phyloP scores from a whole-genome alignment of 2,113 vertebrate genomes.

The Spheniscus mendiculus region DNA sequence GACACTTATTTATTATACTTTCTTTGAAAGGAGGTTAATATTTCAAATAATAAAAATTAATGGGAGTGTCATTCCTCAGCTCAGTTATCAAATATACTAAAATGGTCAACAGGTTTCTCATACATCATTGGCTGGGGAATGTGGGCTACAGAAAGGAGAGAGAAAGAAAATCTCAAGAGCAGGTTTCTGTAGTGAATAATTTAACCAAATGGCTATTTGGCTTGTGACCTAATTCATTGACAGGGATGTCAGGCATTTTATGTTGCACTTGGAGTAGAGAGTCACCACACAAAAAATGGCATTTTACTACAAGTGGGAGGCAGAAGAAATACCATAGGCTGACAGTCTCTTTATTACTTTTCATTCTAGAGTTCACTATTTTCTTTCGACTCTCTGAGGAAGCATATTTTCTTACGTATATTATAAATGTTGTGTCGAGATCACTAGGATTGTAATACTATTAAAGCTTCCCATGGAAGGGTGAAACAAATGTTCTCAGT shows the following conservation, averaged over 20 bases:
- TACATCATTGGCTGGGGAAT: neutral
- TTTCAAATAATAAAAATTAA: conserved; percentile 51
- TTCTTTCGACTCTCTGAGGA: neutral
- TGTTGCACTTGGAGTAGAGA: conserved; percentile 4
- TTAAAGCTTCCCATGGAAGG: neutral
- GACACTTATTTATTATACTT: conserved; percentile 38
- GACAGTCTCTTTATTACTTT: conserved; percentile 8
- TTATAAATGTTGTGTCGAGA: neutral
- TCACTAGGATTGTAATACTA: neutral
- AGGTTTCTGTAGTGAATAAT: conserved; percentile 48
- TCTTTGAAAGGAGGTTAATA: conserved; percentile 54
- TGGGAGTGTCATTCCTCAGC: conserved; percentile 39
- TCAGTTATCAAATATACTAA: conserved; percentile 53
- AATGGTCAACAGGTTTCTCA: conserved; percentile 38
- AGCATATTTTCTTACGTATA: neutral
- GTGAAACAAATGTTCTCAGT: neutral
- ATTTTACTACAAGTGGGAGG: neutral
- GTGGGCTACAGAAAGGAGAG: neutral
- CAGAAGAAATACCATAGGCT: neutral
- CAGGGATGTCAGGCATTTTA: neutral
- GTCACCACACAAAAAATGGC: neutral
- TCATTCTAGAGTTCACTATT: neutral
- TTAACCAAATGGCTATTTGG: conserved; percentile 42
- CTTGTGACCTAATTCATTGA: conserved; percentile 21
- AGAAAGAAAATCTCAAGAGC: conserved; percentile 33